phyloP scores from a whole-genome alignment of 2,113 vertebrate genomes.

The Saguinus midas region DNA sequence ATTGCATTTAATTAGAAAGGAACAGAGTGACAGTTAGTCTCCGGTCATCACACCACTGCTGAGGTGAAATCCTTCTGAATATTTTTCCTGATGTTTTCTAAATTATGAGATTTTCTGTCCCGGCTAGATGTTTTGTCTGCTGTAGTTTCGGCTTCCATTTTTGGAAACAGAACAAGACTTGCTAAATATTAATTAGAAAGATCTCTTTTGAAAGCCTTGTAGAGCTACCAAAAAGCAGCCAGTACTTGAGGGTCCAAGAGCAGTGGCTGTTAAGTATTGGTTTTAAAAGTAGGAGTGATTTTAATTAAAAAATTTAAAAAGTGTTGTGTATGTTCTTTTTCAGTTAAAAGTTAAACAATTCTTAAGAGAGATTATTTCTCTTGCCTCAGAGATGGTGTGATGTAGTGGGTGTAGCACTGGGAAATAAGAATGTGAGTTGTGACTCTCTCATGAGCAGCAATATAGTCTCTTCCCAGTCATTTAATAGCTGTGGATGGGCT shows the following conservation, averaged over 20 bases:
- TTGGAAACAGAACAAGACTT: neutral
- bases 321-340: neutral
- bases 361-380: neutral
- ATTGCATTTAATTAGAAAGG: neutral
- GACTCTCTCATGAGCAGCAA: neutral
- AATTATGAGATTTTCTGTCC: neutral
- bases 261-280: neutral
- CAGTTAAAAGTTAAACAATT: neutral
- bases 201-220: neutral
- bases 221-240: neutral
- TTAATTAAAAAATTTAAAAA: conserved; percentile 10
- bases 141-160: neutral
- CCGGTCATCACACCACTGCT: too few relatives aligned
- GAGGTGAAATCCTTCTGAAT: neutral
- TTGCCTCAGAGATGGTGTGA: neutral
- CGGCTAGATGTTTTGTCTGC: neutral
- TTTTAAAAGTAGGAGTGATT: neutral
- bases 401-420: neutral
- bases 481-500: neutral
- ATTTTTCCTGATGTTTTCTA: neutral
- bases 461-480: neutral
- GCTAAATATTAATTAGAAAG: neutral
- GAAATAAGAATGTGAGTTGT: neutral
- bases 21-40: neutral
- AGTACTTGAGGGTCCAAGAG: neutral